Conservation (phyloP, 2,797 vertebrate genomes). For the Neoniphon sammara region DNA sequence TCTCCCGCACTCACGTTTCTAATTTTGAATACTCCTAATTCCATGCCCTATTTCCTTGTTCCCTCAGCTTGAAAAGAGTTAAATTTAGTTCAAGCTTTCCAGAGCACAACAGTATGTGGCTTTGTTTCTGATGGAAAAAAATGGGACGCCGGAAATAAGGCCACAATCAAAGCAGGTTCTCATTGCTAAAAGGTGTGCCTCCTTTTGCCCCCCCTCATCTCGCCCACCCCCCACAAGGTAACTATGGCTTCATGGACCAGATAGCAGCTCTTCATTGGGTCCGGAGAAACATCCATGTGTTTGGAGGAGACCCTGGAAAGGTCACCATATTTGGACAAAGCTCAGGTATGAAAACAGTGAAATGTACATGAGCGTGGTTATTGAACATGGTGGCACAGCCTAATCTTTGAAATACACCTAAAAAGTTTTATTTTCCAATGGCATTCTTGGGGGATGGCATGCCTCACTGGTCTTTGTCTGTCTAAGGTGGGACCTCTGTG, state of each 20-base stretch:
- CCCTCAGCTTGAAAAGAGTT: conserved; percentile 42
- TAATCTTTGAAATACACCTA: conserved; percentile 1
- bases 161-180: conserved; percentile 21
- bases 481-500: conserved; percentile 82
- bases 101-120: conserved; percentile 1
- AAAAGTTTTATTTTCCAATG: neutral
- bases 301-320: conserved; percentile 84
- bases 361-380: neutral
- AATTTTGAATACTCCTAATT: conserved; percentile 48
- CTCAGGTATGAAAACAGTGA: conserved; percentile 75
- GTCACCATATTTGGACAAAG: conserved; percentile 86
- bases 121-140: conserved; percentile 49
- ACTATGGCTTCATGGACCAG: conserved; percentile 89
- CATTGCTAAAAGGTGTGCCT: conserved; percentile 20
- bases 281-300: conserved; percentile 82
- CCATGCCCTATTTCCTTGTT: conserved; percentile 50
- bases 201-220: rapidly evolving
- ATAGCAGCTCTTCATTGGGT: conserved; percentile 85
- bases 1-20: conserved; percentile 27
- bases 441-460: neutral
- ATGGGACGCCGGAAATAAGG: conserved; percentile 52
- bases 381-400: neutral
- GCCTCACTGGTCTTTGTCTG: too few relatives aligned
- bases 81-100: conserved; percentile 48
- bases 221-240: conserved; percentile 70